Evolutionary conservation across 2,113 vertebrate species (phyloP).

Genomic region (Notarius lentiginosus): DNA sequence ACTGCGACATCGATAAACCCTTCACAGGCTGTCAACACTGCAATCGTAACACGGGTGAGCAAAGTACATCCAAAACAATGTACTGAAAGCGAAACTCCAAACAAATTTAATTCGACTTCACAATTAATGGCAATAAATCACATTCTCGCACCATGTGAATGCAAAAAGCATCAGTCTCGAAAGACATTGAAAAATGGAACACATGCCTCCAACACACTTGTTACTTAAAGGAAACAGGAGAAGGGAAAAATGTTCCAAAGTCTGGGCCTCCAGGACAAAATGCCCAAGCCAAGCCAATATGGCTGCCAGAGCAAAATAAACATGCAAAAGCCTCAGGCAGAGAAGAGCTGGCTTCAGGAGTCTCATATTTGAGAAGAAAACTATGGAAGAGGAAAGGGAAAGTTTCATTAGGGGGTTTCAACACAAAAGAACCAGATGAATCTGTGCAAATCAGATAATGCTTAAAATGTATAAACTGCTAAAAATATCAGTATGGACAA

Average conservation of each 20-base stretch:
- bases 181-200: neutral
- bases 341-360: neutral
- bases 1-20: neutral
- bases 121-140: neutral
- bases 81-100: neutral
- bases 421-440: neutral
- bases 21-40: constrained; percentile 9
- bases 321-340: neutral
- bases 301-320: constrained; percentile 25
- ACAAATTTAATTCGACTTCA: neutral
- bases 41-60: neutral
- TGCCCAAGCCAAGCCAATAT: neutral
- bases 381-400: neutral
- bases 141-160: neutral
- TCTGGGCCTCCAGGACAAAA: neutral
- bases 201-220: neutral
- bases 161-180: neutral
- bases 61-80: neutral
- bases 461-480: neutral
- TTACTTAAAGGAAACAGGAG: neutral
- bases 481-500: neutral
- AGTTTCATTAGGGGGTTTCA: neutral
- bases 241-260: neutral
- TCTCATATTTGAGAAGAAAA: constrained; percentile 6
- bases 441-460: neutral